A percentile compares a stretch with the other conserved stretches of the same genome.
phyloP scores from a whole-genome alignment of 1,140 invertebrate genomes.

The Aphaenogaster ashmeadi region DNA sequence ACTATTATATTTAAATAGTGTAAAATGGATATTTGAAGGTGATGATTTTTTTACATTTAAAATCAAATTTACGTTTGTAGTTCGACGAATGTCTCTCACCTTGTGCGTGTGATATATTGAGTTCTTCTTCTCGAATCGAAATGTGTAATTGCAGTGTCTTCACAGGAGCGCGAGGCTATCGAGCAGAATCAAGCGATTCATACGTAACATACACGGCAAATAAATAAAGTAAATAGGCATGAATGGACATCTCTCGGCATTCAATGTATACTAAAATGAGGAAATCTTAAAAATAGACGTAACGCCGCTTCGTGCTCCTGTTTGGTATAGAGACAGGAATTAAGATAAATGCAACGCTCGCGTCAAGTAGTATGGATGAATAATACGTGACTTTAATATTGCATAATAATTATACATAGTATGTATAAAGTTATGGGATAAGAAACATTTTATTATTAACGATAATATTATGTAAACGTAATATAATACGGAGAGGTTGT shows the following conservation, averaged over 20 bases:
- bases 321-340: conserved; percentile 68
- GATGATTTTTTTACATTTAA: conserved; percentile 85
- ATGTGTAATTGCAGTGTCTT: conserved; percentile 82
- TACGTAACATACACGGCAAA: conserved; percentile 62
- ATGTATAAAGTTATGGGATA: conserved; percentile 87
- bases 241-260: conserved; percentile 73
- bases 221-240: conserved; percentile 60
- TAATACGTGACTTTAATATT: conserved; percentile 85
- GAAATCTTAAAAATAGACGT: conserved; percentile 63
- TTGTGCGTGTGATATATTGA: conserved; percentile 85
- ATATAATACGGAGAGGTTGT: conserved; percentile 83
- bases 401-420: conserved; percentile 87
- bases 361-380: conserved; percentile 83
- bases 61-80: conserved; percentile 87
- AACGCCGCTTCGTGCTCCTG: conserved; percentile 75
- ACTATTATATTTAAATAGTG: conserved; percentile 88
- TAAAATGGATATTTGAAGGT: conserved; percentile 87
- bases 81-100: conserved; percentile 87
- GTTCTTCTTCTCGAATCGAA: conserved; percentile 81
- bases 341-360: conserved; percentile 79
- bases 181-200: conserved; percentile 52
- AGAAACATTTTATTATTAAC: conserved; percentile 86
- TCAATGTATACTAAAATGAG: conserved; percentile 70
- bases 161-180: conserved; percentile 77
- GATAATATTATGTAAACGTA: conserved; percentile 85